Evolutionary conservation across 1,140 invertebrate species (phyloP), one percentile per base, ranked within the genome.

Genomic region (Tetraneura akinire): DNA sequence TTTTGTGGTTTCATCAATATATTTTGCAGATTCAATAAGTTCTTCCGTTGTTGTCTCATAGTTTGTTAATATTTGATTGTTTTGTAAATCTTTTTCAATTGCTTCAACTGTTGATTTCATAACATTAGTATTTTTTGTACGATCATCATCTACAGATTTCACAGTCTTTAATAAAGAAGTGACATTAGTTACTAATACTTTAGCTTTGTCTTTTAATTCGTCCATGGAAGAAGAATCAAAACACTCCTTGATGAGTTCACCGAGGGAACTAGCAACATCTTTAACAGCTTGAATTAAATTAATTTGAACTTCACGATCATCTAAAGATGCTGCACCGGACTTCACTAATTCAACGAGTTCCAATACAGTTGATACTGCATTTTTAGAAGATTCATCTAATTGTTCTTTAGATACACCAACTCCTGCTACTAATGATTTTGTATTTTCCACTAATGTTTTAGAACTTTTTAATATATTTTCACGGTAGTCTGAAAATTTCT

Each of bases 181-280:
- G 37, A 99, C 97, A 86, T 99, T 99, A 0, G 96, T 97, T 60
- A 99, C 97, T 97, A 99, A 99, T 37, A 97, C 94, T 94, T 98
- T 98, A 66, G 98, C 97, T 55, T 96, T 97, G 84, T 99, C 97
- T 85, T 99, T 99, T 0, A 99, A 90, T 84, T 95, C 90, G n/a
- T 93, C 90, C 96, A 99, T 98, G 14, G 96, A 93, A 0, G 96
- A 96, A 87, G 98, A 96, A 83, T 94, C 91, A 80, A 97, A 94
- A 70, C 91, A 73, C 32, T 37, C 95, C 83, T 97, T 95, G 83
- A 98, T 98, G 14, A 99, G 87, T 86, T 99, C 97, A 1, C 95
- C 92, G 8, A 99, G 88, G 13, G 98, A 97, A 3, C 95, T 95
- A 0, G 97, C 96, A 3, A 99, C 98, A 88, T 99, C 98, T 84